Evolutionary conservation across 2,113 vertebrate genomes (phyloP), one percentile per base, ranked within the genome.

Genomic region (Clarias magur): DNA sequence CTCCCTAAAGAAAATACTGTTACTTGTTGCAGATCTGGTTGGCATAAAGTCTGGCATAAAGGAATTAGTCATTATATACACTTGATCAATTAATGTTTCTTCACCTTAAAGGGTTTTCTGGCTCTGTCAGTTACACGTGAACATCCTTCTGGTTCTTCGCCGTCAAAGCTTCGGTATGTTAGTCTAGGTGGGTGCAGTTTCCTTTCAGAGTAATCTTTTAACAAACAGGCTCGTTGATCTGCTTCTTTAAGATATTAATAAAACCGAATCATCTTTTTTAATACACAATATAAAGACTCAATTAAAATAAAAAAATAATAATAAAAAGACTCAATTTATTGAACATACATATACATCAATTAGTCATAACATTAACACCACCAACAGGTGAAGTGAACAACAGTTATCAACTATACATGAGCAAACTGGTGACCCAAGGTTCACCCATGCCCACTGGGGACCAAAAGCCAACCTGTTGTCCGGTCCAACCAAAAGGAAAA

Each of bases 151-250:
- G 62, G 42, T 53, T 88, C 92, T 86, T 67, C 88, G 79, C 84
- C 90, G 56, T 91, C 91, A n/a, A 87, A 81, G 86, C 88, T 91
- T 7, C 86, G 89, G 79, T 90, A 90, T 27, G 93, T 91, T 38
- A 93, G 86, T 88, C 90, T 92, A 30, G 92, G 87, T 62, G 93
- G 92, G 79, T 93, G 91, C 42, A 94, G 68, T n/a, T 87, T 88
- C 82, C 93, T 90, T 56, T 80, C 70, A 30, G 59, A 82, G 23
- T 53, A 67, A 48, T 92, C 82, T 73, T 3, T 56, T 75, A 68
- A 62, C 68, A 57, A 59, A 72, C 30, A 16, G 3, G 7, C 56
- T 12, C 1, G 7, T 10, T 53, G 65, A 25, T 72, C 73, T 57
- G 48, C 5, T 30, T 16, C 76, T 57, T 79, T 68, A 48, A 57